Percentiles rank a stretch among this genome's conserved stretches.
phyloP scores from a whole-genome alignment of 2,113 vertebrate genomes.

The Crotophaga sulcirostris region DNA sequence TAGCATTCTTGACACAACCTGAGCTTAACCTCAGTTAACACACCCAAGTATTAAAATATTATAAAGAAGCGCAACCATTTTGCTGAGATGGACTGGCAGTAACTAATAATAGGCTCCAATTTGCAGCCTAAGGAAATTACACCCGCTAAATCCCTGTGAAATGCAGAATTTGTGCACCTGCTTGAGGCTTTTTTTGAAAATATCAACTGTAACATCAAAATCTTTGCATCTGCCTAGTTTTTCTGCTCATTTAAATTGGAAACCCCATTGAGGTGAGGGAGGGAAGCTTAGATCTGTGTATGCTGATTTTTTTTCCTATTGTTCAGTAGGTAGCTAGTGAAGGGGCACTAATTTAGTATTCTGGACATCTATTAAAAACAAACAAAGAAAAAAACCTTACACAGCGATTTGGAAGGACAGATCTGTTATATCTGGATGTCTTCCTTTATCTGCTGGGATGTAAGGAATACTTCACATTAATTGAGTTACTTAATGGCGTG shows the following conservation, averaged over 20 bases:
- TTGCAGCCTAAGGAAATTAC: conserved; percentile 31
- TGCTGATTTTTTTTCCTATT: background rate
- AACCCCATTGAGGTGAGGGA: background rate
- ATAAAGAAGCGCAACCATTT: background rate
- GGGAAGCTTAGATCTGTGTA: background rate
- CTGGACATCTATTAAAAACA: background rate
- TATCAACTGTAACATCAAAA: background rate
- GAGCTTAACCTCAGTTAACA: conserved; percentile 50
- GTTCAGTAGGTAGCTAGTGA: background rate
- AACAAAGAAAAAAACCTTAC: background rate
- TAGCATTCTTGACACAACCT: background rate
- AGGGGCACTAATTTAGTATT: background rate
- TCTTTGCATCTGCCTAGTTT: background rate
- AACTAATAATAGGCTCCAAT: conserved; percentile 31
- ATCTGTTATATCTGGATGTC: background rate
- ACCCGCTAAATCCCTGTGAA: conserved; percentile 11
- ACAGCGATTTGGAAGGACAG: background rate
- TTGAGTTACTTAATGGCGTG: background rate
- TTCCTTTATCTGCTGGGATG: background rate
- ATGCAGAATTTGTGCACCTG: conserved; percentile 1
- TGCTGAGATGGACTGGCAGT: conserved; percentile 24
- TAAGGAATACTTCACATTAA: background rate
- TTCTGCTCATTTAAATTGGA: background rate
- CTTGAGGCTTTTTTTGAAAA: background rate
- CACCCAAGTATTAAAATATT: conserved; percentile 15